Evolutionary conservation across 2,113 vertebrate genomes (phyloP).

Genomic region (Ptyas mucosa): DNA sequence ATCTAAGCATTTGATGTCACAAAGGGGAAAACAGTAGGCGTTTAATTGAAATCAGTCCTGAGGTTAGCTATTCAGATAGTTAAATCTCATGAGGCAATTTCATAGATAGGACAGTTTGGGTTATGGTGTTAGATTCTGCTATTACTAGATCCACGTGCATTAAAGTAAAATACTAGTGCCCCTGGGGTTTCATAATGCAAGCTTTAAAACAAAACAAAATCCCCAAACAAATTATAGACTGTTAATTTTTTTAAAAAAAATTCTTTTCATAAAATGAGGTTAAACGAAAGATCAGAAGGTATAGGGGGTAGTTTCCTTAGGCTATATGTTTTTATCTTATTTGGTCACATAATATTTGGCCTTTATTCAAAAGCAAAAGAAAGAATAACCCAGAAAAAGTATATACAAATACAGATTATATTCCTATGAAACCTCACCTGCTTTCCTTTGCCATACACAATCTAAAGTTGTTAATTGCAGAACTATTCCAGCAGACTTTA

Average conservation of each 20-base stretch:
- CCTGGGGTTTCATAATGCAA: not conserved
- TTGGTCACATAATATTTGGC: not conserved
- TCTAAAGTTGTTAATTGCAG: not conserved
- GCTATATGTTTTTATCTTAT: not conserved
- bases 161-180: not conserved
- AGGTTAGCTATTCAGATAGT: not conserved
- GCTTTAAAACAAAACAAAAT: not conserved
- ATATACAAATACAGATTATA: not conserved
- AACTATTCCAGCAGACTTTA: not conserved
- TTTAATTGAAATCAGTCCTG: not conserved
- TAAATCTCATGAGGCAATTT: not conserved
- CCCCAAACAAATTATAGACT: not conserved
- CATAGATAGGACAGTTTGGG: not conserved
- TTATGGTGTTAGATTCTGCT: conserved; percentile 7
- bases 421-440: not conserved
- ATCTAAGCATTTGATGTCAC: not conserved
- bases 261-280: not conserved
- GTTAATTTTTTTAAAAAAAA: not conserved
- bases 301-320: not conserved
- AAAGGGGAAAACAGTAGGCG: not conserved
- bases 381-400: not conserved
- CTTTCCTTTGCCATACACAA: not conserved
- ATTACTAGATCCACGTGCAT: not conserved
- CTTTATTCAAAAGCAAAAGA: not conserved
- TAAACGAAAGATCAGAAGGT: not conserved